Base-by-base conservation (phyloP, 2,797 vertebrate genomes). In the Gambelia wislizenii region DNA sequence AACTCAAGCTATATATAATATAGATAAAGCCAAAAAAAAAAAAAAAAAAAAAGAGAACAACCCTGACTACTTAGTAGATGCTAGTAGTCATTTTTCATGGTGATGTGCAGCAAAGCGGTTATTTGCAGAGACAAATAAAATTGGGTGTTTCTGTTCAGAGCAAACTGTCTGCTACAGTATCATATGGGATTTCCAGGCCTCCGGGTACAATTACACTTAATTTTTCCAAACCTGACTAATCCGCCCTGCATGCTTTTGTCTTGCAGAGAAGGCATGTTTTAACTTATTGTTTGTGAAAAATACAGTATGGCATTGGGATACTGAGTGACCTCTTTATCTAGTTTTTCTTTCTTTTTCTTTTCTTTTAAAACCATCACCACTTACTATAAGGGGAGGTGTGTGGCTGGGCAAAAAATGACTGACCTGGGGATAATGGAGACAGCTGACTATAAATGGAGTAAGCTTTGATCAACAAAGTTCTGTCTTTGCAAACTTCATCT, bases 401-500 rank as follows among this genome's bases (percentile, higher is more conserved):
- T 30, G 67, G n/a, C 13, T 72, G 67, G 22, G 39, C 12, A 2
- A 39, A 59, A 36, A 42, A n/a, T n/a, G 2, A 13, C 30, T 12
- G 22, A 13, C n/a, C 49, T 80, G 30, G 27, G 9, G 54, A 64
- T 75, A 61, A 77, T 49, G 67, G 39, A 87, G 61, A 80, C 18
- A 18, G 82, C 52, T 75, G 49, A 69, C 33, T 77, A 2, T 69
- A 89, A 89, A 59, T 20, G 54, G 61, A 69, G 13, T 27, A 7
- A 76, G 77, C 30, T 25, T 39, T 72, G 79, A 64, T 87, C 33
- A 64, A 0, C 76, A 69, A 54, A 72, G 22, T 44, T 22, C 44
- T 18, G 36, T 36, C 2, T 86, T 70, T 86, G 83, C 59, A 78
- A 89, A 52, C 84, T 25, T 87, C 88, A 89, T 86, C 75, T 93